These are phyloP conservation scores for Anhinga anhinga DNA, from an alignment of 2,113 vertebrate genomes.

Conservation along the genomic window DNA sequence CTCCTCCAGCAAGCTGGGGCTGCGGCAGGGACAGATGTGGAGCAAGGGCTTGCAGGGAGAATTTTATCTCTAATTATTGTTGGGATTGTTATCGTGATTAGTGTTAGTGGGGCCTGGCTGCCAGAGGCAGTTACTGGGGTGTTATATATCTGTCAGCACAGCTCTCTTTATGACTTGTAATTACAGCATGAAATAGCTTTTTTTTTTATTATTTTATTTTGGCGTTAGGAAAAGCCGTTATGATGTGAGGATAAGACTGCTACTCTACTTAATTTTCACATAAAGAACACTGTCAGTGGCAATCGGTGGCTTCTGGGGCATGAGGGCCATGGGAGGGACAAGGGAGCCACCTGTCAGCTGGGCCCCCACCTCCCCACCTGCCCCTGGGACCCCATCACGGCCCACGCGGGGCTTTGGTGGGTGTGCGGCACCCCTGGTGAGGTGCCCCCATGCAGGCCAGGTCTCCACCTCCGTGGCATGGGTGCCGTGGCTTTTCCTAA, in stretches of 20 bases:
- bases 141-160: not conserved
- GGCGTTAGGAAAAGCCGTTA: not conserved
- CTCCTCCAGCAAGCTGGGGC: too few species aligned
- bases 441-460: not conserved
- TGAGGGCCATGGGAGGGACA: not conserved
- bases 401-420: not conserved
- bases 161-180: not conserved
- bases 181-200: not conserved
- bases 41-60: not conserved
- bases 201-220: not conserved
- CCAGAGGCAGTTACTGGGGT: not conserved
- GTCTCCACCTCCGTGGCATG: not conserved
- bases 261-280: not conserved
- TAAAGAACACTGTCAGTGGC: not conserved
- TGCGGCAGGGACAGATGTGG: not conserved
- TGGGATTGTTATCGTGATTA: not conserved
- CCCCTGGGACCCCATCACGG: rapidly evolving
- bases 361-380: not conserved
- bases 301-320: not conserved
- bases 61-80: not conserved
- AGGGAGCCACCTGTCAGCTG: not conserved
- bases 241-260: not conserved
- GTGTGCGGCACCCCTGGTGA: not conserved
- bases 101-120: not conserved
- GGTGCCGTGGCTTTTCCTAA: not conserved